Conservation (phyloP, 2,888 invertebrate species). For the Athalia circularis region DNA sequence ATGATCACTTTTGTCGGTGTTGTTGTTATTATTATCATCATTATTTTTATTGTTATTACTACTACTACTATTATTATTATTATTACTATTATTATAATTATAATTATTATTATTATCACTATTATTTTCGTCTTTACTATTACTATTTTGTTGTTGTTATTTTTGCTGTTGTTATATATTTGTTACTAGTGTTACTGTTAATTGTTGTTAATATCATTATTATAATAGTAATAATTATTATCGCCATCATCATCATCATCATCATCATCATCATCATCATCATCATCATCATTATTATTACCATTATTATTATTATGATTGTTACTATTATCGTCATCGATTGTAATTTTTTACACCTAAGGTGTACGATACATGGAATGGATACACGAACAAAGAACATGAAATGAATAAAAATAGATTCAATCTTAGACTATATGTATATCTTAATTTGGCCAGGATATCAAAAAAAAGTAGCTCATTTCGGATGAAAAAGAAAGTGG, state of each 20-base stretch:
- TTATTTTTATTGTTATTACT: background rate
- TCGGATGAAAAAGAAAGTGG: too few species aligned
- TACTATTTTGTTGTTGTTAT: constrained; percentile 8
- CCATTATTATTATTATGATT: constrained; percentile 22
- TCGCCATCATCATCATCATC: constrained; percentile 32
- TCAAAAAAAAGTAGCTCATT: too few species aligned
- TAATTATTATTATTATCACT: background rate
- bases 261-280: constrained; percentile 48
- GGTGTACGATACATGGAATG: background rate
- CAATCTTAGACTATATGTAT: too few species aligned
- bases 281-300: constrained; percentile 34
- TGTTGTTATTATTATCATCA: too few species aligned
- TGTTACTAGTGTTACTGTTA: constrained; percentile 18
- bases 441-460: too few species aligned
- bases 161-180: constrained; percentile 47
- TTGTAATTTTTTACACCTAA: constrained; percentile 11
- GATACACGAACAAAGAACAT: too few species aligned
- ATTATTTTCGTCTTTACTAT: too few species aligned
- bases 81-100: too few species aligned
- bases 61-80: background rate
- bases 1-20: constrained; percentile 20
- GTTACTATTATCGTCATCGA: constrained; percentile 49
- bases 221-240: constrained; percentile 39
- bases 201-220: too few species aligned
- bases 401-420: too few species aligned